Evolutionary conservation across 2,113 vertebrate species (phyloP), one percentile per base, ranked within the genome.

Genomic region (Cacatua alba): DNA sequence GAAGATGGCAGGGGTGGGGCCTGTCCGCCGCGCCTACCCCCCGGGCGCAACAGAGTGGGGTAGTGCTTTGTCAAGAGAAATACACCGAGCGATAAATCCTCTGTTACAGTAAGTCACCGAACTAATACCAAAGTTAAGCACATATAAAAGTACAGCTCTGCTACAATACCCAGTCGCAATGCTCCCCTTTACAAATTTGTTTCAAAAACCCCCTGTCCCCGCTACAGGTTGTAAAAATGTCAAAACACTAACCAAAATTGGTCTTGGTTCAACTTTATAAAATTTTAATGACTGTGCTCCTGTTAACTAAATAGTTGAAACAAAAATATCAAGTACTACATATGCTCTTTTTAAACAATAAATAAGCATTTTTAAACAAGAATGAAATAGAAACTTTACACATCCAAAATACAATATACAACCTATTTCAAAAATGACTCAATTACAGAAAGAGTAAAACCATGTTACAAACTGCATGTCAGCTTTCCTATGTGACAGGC

Each of bases 371-470:
- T 83, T 71, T 60, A 90, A 96, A 95, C 96, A 81, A 93, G 77
- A 95, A 91, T 86, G 93, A 96, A 98, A 97, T 97, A 97, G 12
- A 97, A 98, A 96, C 71, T 97, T 97, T 96, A 95, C 88, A 97
- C 92, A 90, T 95, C 84, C 94, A 88, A 97, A 97, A 97, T 96
- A 97, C 59, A 96, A 83, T 89, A 81, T 92, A 96, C 88, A 97
- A 95, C 90, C 95, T 79, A 71, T 90, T 82, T 97, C 79, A 63
- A 75, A 96, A 96, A 80, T 84, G 67, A 81, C 41, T 82, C n/a
- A 78, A 43, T 82, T 51, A 64, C 87, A 94, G 76, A 79, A 91
- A 44, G 78, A 70, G 60, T 24, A 28, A 84, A 96, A 71, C 76
- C 59, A 21, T 17, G 29, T 46, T 69, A 49, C 10, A 93, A 92